Conservation (phyloP, 92 coral and sea anemone species). For the Actinostola sp. region DNA sequence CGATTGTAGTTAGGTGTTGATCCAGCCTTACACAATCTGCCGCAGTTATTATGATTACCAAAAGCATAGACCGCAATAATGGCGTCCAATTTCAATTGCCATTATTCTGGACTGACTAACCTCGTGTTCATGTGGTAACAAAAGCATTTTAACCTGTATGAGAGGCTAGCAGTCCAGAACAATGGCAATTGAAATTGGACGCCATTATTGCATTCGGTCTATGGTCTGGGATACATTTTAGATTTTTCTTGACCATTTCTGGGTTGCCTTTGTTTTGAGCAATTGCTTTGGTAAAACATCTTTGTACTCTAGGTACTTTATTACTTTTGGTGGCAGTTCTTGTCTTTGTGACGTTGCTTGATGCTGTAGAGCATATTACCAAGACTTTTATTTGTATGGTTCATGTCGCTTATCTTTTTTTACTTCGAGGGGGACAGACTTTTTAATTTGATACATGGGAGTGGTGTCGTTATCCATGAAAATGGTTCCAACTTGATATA, state of each 20-base stretch:
- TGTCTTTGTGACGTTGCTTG: constrained; percentile 23
- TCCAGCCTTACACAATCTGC: constrained; percentile 20
- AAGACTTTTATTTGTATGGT: constrained; percentile 27
- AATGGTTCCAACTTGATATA: constrained; percentile 1
- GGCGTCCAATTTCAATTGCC: no score
- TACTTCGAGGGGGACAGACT: constrained; percentile 11
- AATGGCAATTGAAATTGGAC: no score
- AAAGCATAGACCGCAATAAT: constrained; percentile 24
- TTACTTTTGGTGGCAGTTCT: constrained; percentile 33
- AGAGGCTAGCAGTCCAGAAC: no score
- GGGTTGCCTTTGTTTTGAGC: constrained; percentile 16
- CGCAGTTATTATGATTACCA: constrained; percentile 12
- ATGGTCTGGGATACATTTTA: no score
- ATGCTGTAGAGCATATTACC: constrained; percentile 16
- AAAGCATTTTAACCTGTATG: no score
- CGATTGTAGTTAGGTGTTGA: no score
- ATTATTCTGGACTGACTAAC: no score
- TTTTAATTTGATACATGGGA: constrained; percentile 13
- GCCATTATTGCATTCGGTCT: no score
- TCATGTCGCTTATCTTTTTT: constrained; percentile 37
- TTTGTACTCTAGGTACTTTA: constrained; percentile 24
- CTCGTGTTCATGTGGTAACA: no score
- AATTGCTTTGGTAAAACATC: constrained; percentile 25
- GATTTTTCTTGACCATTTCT: not conserved
- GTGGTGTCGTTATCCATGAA: constrained; percentile 36